phyloP scores from a whole-genome alignment of 2,113 vertebrate genomes.

The Lethenteron camtschaticum region DNA sequence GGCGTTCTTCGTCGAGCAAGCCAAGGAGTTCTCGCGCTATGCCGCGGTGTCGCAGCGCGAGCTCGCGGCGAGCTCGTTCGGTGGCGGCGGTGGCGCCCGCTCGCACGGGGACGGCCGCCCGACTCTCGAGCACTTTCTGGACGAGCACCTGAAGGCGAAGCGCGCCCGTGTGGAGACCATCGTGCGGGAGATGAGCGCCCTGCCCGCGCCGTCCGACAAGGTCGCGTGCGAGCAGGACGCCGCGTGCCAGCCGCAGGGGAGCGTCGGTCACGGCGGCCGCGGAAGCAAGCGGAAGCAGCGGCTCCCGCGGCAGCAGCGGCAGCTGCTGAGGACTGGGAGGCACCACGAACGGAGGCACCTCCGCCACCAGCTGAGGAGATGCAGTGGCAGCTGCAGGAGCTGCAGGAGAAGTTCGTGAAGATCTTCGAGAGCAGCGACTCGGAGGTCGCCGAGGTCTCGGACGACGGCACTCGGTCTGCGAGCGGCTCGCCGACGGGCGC shows the following conservation, averaged over 20 bases:
- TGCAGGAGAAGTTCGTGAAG: constrained; percentile 2
- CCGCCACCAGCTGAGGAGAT: constrained; percentile 3
- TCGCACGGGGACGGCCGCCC: too few species aligned
- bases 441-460: background rate
- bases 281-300: constrained; percentile 3
- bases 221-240: background rate
- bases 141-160: constrained; percentile 86
- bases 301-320: constrained; percentile 1
- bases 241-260: background rate
- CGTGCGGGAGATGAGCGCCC: constrained; percentile 74
- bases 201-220: background rate
- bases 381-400: background rate
- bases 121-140: background rate
- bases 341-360: background rate
- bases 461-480: too few species aligned
- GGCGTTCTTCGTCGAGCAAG: too few species aligned
- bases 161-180: constrained; percentile 95
- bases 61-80: background rate
- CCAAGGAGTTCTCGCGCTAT: too few species aligned
- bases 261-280: background rate
- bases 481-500: background rate
- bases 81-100: too few species aligned
- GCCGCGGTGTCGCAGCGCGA: background rate
- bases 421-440: constrained; percentile 1
- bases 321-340: background rate